Evolutionary conservation across 2,113 vertebrate species (phyloP), one percentile per base, ranked within the genome.

Genomic region (Cephalophus harveyi): DNA sequence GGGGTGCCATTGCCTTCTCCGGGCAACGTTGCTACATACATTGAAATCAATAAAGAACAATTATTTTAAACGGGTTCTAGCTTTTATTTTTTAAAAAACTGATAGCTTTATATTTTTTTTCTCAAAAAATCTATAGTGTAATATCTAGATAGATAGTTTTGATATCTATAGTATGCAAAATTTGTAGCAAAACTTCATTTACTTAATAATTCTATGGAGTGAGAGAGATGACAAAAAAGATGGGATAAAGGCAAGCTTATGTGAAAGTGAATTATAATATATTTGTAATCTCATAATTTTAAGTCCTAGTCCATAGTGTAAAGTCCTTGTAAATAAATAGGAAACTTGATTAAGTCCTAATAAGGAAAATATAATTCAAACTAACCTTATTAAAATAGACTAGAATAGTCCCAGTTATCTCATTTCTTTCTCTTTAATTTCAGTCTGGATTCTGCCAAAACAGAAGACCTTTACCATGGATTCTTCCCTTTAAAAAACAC

Each of bases 291-390:
- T 90, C 43, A 36, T 81, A 78, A 55, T 54, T 94, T 82, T 62
- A 71, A 92, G 67, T 74, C 30, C 48, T 14, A 74, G 40, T 28
- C 9, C 6, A 46, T 46, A 46, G 43, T 46, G 43, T 89, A 86
- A 86, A 92, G 6, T 40, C 43, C 23, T 76, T 83, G 21, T 57
- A 93, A 93, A 83, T 46, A 95, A 93, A 78, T 54, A n/a, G 28
- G 28, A 78, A 78, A 74, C 30, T 59, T 92, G n/a, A 78, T 60
- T 89, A 81, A 81, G 36, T 92, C 19, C 13, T 90, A 78, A 46
- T 33, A 84, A 87, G 33, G 19, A 96, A 94, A 95, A 82, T 96
- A n/a, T 12, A 60, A 46, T 48, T 71, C 95, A 95, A 96, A 81
- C 16, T 91, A 96, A 87, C n/a, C 23, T 82, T n/a, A 85, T 88